Percentiles rank a stretch among this genome's conserved stretches.
phyloP scores from a whole-genome alignment of 1,140 invertebrate genomes.

The Drosophila nigrodunni region DNA sequence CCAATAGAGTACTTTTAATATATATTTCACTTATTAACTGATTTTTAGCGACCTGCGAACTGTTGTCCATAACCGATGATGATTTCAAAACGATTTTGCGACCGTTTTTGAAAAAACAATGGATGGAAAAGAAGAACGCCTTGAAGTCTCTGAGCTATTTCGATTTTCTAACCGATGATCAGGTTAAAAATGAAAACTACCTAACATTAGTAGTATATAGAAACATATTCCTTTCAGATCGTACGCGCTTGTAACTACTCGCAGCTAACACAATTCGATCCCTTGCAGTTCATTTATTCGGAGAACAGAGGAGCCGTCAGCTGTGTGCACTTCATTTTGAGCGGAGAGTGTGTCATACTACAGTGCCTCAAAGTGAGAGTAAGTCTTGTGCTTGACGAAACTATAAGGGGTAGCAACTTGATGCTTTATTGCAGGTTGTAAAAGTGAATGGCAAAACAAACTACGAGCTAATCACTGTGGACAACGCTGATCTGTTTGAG shows the following conservation, averaged over 20 bases:
- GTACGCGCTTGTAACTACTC: conserved; percentile 62
- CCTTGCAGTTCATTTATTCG: conserved; percentile 70
- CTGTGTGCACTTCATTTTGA: conserved; percentile 74
- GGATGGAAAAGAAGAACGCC: conserved; percentile 68
- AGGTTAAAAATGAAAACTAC: conserved; percentile 43
- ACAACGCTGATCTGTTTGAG: not conserved
- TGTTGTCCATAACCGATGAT: conserved; percentile 57
- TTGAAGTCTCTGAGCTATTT: conserved; percentile 68
- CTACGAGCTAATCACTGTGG: conserved; percentile 12
- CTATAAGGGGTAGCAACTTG: not conserved
- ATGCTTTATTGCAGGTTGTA: conserved; percentile 16
- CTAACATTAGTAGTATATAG: not conserved
- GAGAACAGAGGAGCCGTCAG: conserved; percentile 66
- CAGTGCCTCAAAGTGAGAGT: conserved; percentile 78
- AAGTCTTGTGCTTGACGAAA: not conserved
- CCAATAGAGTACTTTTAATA: not conserved
- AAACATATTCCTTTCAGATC: conserved; percentile 31
- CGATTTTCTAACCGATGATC: conserved; percentile 56
- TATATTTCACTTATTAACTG: not conserved
- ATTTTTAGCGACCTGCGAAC: conserved; percentile 57
- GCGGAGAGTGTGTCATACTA: conserved; percentile 78
- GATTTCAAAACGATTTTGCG: conserved; percentile 58
- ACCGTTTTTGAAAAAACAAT: conserved; percentile 55
- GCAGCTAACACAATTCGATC: conserved; percentile 63
- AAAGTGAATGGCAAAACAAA: conserved; percentile 7